A percentile compares a stretch with the other conserved stretches of the same genome.
Evolutionary conservation across 1,140 invertebrate genomes (phyloP).

Genomic region (Dolichoris vasculosae): DNA sequence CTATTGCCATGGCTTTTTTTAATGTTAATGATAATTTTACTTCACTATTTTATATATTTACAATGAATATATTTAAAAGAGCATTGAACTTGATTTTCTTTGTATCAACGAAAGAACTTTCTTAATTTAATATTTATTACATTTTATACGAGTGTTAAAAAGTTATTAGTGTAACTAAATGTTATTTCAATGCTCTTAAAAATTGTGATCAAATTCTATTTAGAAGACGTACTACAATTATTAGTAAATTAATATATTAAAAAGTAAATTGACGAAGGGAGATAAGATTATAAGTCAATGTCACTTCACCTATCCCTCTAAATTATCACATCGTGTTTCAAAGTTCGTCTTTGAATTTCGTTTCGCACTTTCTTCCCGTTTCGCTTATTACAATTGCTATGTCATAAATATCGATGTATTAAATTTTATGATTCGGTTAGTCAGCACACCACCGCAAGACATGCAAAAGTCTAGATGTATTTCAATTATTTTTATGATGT

Average conservation of each 20-base stretch:
- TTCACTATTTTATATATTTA: conserved; percentile 35
- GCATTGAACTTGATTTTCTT: conserved; percentile 18
- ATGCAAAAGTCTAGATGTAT: conserved; percentile 62
- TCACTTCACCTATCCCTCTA: not conserved
- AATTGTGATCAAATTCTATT: not conserved
- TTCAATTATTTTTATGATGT: not conserved
- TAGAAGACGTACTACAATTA: not conserved
- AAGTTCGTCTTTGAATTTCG: conserved; percentile 58
- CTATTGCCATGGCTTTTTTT: conserved; percentile 41
- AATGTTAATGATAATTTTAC: conserved; percentile 9
- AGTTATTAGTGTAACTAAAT: not conserved
- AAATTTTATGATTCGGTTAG: conserved; percentile 63
- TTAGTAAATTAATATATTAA: conserved; percentile 1
- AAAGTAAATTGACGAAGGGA: conserved; percentile 39
- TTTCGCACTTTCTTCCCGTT: conserved; percentile 54
- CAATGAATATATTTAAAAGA: conserved; percentile 23
- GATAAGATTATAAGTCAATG: conserved; percentile 38
- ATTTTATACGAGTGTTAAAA: not conserved
- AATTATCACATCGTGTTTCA: conserved; percentile 15
- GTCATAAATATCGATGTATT: not conserved
- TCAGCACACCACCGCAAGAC: conserved; percentile 72
- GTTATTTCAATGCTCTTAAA: conserved; percentile 5
- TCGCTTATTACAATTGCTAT: conserved; percentile 16
- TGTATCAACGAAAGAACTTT: not conserved
- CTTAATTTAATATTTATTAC: not conserved